Base-by-base conservation (phyloP, 2,888 invertebrate species). In the Neocrepidodera transversa region DNA sequence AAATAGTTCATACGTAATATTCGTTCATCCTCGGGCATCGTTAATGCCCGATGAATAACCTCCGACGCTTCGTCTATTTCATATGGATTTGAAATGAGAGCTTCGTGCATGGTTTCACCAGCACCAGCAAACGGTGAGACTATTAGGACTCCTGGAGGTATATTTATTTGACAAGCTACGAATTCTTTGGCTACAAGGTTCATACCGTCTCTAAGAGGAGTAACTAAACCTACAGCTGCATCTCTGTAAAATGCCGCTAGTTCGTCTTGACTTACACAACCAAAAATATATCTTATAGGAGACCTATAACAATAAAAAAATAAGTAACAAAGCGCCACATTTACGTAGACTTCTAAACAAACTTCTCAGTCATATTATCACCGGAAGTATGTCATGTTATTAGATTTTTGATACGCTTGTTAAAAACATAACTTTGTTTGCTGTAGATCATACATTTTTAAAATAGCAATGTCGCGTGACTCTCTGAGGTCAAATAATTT, bases 81-180 rank as follows among this genome's bases (percentile, higher is more conserved):
- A 72, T 94, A 93, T 0, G 94, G 94, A 78, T 95, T 95, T 75
- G 92, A 93, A 49, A 93, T 87, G 7, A 95, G 82, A 1, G 94
- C 94, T 76, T 95, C 94, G 79, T 93, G 93, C 94, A 95, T 94
- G 84, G 92, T 93, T 78, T 94, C 93, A 0, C 93, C 93, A 4
- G 95, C 94, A 0, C 95, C 95, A 56, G 95, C 94, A 75, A 95
- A 95, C 0, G 94, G 94, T 0, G 94, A 94, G 6, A 95, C 88
- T 48, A 95, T 91, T 30, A 95, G 80, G 0, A 95, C 94, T 1
- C 95, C 95, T 2, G 79, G 93, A 0, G 91, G 88, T 17, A 86
- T 86, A 71, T 93, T 93, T 28, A 93, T 93, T 79, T 95, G 93
- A 73, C 94, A 94, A 1, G 95, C 95, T 1, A 94, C 94, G 75